Base-by-base conservation (phyloP, 53 echinoderm and acorn worm species). In the Stichopus horrens region DNA sequence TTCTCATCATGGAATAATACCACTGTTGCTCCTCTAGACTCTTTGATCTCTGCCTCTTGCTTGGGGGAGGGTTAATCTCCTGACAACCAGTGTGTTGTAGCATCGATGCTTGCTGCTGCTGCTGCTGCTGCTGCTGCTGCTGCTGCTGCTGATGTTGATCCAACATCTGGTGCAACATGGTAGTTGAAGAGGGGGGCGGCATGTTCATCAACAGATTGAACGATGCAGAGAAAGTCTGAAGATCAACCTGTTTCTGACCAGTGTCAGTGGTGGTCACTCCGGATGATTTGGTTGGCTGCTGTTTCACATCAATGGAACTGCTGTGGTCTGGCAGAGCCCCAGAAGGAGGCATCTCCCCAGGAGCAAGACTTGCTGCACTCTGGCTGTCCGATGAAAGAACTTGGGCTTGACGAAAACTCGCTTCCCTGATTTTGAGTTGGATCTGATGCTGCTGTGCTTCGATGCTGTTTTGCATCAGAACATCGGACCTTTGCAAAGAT, bases 381-480 rank as follows among this genome's bases (percentile, higher is more conserved):
- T 20, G 84, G 16, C 14, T n/a, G 21, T 52, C 21, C 23, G 23
- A 23, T 22, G 84, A 23, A 58, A 58, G 57, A 58, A 83, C 52
- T 63, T 58, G 59, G 65, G 52, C 65, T 63, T 84, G 84, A 63
- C 84, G 84, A 23, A 63, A 37, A 51, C 84, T 84, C 20, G 84
- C 85, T 66, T 90, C 90, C 90, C 90, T 88, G 63, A 94, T 54
- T 22, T 89, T 92, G 88, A 95, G 93, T 54, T 95, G 92, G 56
- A 95, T 90, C 67, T 96, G 96, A 52, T 92, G 93, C 92, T 96
- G 96, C 67, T 94, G 96, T 67, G 92, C 92, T 19, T 96, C 95
- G 55, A 96, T 95, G 88, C 91, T 92, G 90, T 96, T 95, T 88
- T 94, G 94, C 93, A 94, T 86, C 23, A 88, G 91, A 52, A 89